These are phyloP conservation scores for Hirundo rustica DNA, from an alignment of 2,797 vertebrate species.

Conservation along the genomic window DNA sequence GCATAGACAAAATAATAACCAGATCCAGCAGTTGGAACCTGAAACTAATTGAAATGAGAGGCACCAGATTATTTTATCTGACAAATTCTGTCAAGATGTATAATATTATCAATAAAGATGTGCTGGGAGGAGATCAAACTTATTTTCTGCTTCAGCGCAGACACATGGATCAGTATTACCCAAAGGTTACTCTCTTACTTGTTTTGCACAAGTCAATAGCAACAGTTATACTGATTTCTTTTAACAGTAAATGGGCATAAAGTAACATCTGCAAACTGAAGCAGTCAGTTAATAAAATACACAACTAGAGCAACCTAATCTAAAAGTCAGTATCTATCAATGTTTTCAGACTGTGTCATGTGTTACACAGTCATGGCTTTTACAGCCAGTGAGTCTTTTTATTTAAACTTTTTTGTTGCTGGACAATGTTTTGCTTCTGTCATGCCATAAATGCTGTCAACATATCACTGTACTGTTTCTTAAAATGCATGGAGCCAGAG, in stretches of 20 bases:
- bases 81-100: conserved; percentile 20
- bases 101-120: conserved; percentile 12
- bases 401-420: background rate
- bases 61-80: conserved; percentile 16
- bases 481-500: background rate
- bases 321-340: background rate
- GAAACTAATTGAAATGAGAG: conserved; percentile 37
- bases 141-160: background rate
- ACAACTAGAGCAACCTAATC: background rate
- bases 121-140: background rate
- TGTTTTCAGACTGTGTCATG: background rate
- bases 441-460: background rate
- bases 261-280: conserved; percentile 1
- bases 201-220: background rate
- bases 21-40: conserved; percentile 1
- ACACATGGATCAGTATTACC: background rate
- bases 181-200: background rate
- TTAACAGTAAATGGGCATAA: background rate
- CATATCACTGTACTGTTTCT: background rate
- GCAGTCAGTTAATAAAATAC: background rate
- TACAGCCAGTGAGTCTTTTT: background rate
- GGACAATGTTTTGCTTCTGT: background rate
- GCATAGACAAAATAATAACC: conserved; percentile 1
- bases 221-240: background rate
- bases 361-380: background rate